Base-by-base conservation (phyloP, 1,140 invertebrate species). In the Zeugodacus cucurbitae region DNA sequence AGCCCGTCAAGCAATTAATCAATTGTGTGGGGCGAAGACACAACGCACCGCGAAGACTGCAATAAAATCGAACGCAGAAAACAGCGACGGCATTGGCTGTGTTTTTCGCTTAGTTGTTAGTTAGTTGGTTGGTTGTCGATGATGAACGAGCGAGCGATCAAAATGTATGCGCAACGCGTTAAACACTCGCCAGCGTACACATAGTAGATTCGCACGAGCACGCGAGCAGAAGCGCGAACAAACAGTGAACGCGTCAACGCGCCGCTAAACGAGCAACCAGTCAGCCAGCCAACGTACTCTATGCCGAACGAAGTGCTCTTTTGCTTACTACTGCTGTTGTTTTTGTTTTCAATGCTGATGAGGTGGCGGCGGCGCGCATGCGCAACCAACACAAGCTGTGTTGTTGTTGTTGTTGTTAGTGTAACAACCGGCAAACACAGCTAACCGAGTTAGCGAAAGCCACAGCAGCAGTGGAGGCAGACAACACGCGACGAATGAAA, bases 211-310 rank as follows among this genome's bases (percentile, higher is more conserved):
- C 74, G n/a, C 74, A 82, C 74, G 74, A 82, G 74, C 74, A 48
- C 74, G 74, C 74, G 74, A 82, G 74, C 74, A 44, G 41, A 82
- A 82, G 74, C 74, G 74, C 74, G 74, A 82, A 82, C 41, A 82
- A 82, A 82, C 74, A 82, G 74, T 82, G 74, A 82, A 82, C 74
- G 74, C 74, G 74, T 48, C 41, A 82, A 82, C 74, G 74, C 74
- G 74, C 74, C 41, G 4, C 41, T 7, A 44, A 82, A 48, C 74
- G 74, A 82, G n/a, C 74, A 82, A 78, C 74, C 74, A 78, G 32
- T 41, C 74, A 82, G 48, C 74, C 74, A 78, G 32, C 74, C 20
- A 41, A 41, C 67, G 10, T 48, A 44, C 74, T 74, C 67, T 48
- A 64, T 64, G 11, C 74, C 74, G n/a, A 78, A 82, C 22, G 41